Evolutionary conservation across 2,888 invertebrate genomes (phyloP), one percentile per base, ranked within the genome.

Genomic region (Hemithea aestivaria): DNA sequence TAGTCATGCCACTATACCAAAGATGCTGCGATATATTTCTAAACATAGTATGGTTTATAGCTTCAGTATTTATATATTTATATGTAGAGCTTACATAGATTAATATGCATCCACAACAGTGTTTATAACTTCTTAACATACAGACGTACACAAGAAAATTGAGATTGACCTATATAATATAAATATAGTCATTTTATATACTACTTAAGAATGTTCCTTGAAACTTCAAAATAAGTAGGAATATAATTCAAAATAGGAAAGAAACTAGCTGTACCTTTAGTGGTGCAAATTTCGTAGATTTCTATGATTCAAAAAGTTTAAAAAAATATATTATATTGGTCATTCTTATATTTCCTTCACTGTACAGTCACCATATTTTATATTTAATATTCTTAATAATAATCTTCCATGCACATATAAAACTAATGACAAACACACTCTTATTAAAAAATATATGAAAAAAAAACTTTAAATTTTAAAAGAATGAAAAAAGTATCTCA

Each of bases 371-470:
- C 58, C 58, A 40, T 57, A 27, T 52, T 63, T 55, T 60, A 41
- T 55, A 51, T 48, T 71, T 68, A 64, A 56, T 64, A 68, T 62
- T 61, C 63, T 56, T 67, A 65, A 62, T 62, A 70, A 57, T 72
- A 68, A 75, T 74, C 76, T 77, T 84, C 81, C 87, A 87, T 87
- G 88, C 87, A 88, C 87, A 88, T 87, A 82, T 83, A 80, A 80
- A 72, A 77, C 74, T 67, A 76, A 80, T 76, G 84, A 83, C 87
- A 84, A 84, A 84, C 87, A 88, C 87, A 88, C 87, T 87, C 87
- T 74, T 64, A 57, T 58, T 53, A 53, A 53, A 52, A 52, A 45
- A 54, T 64, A 66, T 54, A 32, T 27, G 36, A 36, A 36, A 24
- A 36, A 16, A 25, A 35, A 30, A 20, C 20, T 9, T 23, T 16